Base-by-base conservation (phyloP, 2,797 vertebrate species). In the Enteromius anoplus region DNA sequence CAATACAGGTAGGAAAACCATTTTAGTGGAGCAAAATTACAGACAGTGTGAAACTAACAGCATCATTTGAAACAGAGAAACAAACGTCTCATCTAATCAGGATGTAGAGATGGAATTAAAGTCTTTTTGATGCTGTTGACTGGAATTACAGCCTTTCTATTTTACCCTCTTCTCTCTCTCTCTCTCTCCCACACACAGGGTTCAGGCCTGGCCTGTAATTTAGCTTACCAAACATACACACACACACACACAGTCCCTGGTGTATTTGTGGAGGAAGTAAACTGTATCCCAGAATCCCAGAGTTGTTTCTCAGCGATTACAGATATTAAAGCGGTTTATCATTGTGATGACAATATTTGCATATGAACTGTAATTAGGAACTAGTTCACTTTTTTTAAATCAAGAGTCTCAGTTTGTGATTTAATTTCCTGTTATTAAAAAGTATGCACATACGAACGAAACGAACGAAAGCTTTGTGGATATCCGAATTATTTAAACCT, bases 171-270 rank as follows among this genome's bases (percentile, higher is more conserved):
- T 60, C 23, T 62, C 29, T 49, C 5, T 71, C 82, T 78, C 10
- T 71, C 82, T 78, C n/a, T 82, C 62, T 66, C 81, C 62, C 72
- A 75, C 79, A 87, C 86, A 77, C 71, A 73, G 69, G 55, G 5
- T 81, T 85, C 75, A 82, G 76, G 42, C 47, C 51, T 86, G 84
- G 82, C 47, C 84, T 88, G 85, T 88, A 88, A 88, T 88, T 88
- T 86, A 82, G 76, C 79, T 84, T 80, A 47, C 29, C 62, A 73
- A 45, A 85, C 21, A 69, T 10, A 12, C 70, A 51, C 64, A 78
- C 65, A 78, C 53, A 85, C 77, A 75, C 51, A 62, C 64, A 69
- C 29, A 23, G 40, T 78, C 84, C 45, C 84, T 84, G 62, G 47
- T 84, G 86, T 68, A 69, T 84, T 71, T 84, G 53, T 76, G 73